These are phyloP conservation scores for Stenolophus ochropezus DNA, from an alignment of 2,888 invertebrate species.

Conservation along the genomic window DNA sequence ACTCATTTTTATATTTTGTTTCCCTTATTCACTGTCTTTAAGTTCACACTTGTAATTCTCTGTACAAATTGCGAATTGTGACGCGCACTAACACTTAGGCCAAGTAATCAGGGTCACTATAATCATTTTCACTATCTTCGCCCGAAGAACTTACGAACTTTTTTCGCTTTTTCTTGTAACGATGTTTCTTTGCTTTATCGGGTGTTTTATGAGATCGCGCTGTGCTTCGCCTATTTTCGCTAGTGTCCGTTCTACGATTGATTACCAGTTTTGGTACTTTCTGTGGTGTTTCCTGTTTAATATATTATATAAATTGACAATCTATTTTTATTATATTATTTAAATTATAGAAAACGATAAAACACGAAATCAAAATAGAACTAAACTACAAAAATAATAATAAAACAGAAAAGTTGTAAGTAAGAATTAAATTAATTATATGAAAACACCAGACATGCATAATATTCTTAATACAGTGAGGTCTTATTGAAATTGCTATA, in stretches of 20 bases:
- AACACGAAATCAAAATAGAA: too few species aligned
- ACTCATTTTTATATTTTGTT: constrained; percentile 55
- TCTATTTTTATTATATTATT: too few species aligned
- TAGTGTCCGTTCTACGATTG: constrained; percentile 71
- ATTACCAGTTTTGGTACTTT: constrained; percentile 75
- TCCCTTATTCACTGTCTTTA: constrained; percentile 49
- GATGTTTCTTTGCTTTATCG: constrained; percentile 73
- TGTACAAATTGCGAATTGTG: constrained; percentile 51
- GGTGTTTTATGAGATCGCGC: constrained; percentile 70
- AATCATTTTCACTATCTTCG: constrained; percentile 81
- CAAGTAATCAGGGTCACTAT: constrained; percentile 77
- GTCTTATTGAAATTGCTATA: too few species aligned
- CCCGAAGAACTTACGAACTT: constrained; percentile 75
- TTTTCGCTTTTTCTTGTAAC: constrained; percentile 76
- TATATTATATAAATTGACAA: too few species aligned
- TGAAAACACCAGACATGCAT: too few species aligned
- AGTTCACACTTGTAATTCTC: constrained; percentile 37
- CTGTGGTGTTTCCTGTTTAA: constrained; percentile 70
- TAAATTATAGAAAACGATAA: too few species aligned
- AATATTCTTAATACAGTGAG: too few species aligned
- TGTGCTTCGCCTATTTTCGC: constrained; percentile 70
- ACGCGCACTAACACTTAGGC: constrained; percentile 67
- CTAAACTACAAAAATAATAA: too few species aligned
- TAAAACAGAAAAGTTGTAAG: too few species aligned
- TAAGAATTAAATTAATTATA: too few species aligned